phyloP scores from a whole-genome alignment of 1,140 invertebrate species.

The Heliconius melpomene region DNA sequence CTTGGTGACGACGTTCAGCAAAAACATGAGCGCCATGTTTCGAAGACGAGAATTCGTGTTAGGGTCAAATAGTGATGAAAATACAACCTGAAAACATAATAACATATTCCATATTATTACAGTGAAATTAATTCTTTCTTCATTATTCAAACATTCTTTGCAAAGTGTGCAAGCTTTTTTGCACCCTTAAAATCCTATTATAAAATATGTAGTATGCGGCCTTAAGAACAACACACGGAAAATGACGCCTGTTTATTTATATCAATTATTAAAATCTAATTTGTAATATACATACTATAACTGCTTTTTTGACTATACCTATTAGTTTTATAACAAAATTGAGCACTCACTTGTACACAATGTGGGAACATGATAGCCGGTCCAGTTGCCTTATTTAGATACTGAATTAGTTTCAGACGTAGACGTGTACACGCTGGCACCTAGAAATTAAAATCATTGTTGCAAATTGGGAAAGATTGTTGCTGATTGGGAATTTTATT shows the following conservation, averaged over 20 bases:
- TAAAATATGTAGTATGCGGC: too few species aligned
- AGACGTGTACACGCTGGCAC: slow-evolving; percentile 90
- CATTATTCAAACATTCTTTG: too few species aligned
- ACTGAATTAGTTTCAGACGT: slow-evolving; percentile 91
- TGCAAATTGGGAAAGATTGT: neutral
- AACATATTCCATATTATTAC: neutral
- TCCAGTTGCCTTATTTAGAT: slow-evolving; percentile 90
- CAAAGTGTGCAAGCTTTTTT: too few species aligned
- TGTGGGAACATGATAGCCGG: slow-evolving; percentile 90
- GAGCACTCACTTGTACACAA: slow-evolving; percentile 86
- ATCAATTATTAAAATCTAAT: too few species aligned
- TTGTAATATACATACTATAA: too few species aligned
- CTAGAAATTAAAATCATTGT: slow-evolving; percentile 68
- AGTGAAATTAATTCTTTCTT: too few species aligned
- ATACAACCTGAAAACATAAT: slow-evolving; percentile 85
- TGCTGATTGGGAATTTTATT: too few species aligned
- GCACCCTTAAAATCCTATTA: too few species aligned
- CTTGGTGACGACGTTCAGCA: slow-evolving; percentile 90
- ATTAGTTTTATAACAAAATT: neutral
- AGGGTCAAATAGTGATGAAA: slow-evolving; percentile 92
- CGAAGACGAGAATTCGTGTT: slow-evolving; percentile 92
- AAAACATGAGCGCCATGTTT: slow-evolving; percentile 90
- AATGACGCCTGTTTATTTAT: too few species aligned
- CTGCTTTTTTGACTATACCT: neutral
- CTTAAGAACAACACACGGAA: too few species aligned